Percentiles rank a stretch among this genome's conserved stretches.
Conservation (phyloP, 1,140 invertebrate species). For the Phthorimaea operculella region DNA sequence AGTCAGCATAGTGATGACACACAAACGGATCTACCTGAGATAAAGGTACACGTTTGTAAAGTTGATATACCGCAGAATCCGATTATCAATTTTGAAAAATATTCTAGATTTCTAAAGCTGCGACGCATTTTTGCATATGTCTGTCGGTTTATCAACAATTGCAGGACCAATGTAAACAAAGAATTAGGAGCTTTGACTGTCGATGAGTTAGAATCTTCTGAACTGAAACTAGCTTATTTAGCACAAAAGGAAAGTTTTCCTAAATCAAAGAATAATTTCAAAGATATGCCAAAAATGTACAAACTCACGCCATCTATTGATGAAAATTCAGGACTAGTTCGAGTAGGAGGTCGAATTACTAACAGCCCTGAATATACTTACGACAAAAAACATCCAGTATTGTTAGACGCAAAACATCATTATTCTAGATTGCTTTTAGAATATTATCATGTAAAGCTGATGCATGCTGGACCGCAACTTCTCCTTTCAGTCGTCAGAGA, state of each 20-base stretch:
- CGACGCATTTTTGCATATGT: conserved; percentile 5
- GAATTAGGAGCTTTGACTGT: neutral
- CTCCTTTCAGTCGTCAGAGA: neutral
- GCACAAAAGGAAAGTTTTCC: conserved; percentile 6
- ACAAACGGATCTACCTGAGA: neutral
- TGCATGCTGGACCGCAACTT: conserved; percentile 4
- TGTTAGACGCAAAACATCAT: neutral
- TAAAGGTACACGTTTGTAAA: neutral
- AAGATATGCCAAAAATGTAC: conserved; percentile 2
- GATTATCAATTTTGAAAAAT: neutral
- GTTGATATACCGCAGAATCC: neutral
- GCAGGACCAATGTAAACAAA: conserved; percentile 2
- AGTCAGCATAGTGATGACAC: neutral
- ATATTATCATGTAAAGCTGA: neutral
- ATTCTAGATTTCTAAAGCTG: neutral
- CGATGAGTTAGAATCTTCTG: conserved; percentile 1
- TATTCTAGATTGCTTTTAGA: conserved; percentile 4
- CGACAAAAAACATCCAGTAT: neutral
- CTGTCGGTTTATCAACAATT: conserved; percentile 5
- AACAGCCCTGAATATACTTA: neutral
- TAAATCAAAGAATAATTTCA: conserved; percentile 4
- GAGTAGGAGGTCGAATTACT: conserved; percentile 6
- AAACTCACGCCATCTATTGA: conserved; percentile 8
- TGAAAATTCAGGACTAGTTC: conserved; percentile 2
- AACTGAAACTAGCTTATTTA: neutral